These are phyloP conservation scores for Drosophila guanche DNA, from an alignment of 1,140 invertebrate genomes.

Conservation along the genomic window DNA sequence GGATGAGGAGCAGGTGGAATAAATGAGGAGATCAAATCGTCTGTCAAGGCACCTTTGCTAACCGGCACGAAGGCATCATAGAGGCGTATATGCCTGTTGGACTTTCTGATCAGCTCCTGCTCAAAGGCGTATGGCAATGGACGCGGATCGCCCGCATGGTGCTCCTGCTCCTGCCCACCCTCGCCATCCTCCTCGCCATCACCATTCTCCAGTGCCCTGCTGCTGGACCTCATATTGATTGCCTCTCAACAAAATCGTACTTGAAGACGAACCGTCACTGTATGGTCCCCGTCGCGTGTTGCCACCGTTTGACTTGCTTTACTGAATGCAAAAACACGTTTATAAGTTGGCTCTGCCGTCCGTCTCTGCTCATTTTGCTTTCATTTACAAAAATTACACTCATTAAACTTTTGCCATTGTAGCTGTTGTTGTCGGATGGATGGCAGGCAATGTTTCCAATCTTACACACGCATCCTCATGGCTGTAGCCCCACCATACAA, in stretches of 20 bases:
- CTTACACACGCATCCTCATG: conserved; percentile 47
- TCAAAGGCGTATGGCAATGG: conserved; percentile 75
- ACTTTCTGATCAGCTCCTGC: conserved; percentile 71
- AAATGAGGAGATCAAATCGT: neutral
- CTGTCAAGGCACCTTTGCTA: conserved; percentile 44
- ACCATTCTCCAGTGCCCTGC: neutral
- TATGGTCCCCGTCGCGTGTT: conserved; percentile 57
- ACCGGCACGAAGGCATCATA: conserved; percentile 55
- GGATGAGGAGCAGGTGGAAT: conserved; percentile 9
- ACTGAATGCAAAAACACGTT: conserved; percentile 52
- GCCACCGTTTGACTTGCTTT: conserved; percentile 50
- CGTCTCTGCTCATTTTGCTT: conserved; percentile 38
- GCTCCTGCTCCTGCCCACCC: conserved; percentile 33
- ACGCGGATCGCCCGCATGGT: conserved; percentile 60
- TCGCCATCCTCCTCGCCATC: conserved; percentile 49
- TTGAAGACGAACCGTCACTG: neutral
- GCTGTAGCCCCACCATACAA: neutral
- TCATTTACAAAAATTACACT: conserved; percentile 78
- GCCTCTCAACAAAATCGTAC: no score
- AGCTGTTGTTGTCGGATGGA: conserved; percentile 28
- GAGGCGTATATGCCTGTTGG: conserved; percentile 66
- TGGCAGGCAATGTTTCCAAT: conserved; percentile 63
- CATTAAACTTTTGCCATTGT: conserved; percentile 75
- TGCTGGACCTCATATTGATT: conserved; percentile 1
- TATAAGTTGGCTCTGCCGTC: conserved; percentile 23